Evolutionary conservation across 2,797 vertebrate genomes (phyloP).

Genomic region (Alfaro cultratus): DNA sequence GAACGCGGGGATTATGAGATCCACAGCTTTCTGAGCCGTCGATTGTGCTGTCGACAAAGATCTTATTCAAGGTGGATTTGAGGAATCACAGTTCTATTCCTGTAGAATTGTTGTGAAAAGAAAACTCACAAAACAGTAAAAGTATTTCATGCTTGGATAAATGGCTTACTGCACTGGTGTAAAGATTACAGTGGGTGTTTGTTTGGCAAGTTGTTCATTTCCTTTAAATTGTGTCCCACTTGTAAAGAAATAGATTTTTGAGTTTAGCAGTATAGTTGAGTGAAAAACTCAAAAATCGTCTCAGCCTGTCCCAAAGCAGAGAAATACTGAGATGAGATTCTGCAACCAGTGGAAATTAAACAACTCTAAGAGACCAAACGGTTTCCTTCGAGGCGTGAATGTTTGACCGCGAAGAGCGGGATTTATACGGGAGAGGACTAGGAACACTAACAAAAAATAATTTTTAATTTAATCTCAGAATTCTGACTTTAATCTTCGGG

Average conservation of each 20-base stretch:
- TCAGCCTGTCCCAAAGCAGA: neutral
- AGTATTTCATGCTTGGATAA: conserved; percentile 13
- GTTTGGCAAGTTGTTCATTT: conserved; percentile 12
- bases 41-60: conserved; percentile 5
- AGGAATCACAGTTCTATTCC: conserved; percentile 1
- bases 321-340: neutral
- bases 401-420: neutral
- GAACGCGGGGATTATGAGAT: neutral
- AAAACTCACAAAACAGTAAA: conserved; percentile 21
- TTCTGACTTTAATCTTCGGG: too few relatives aligned
- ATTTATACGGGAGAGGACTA: neutral
- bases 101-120: conserved; percentile 26
- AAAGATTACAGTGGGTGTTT: conserved; percentile 9
- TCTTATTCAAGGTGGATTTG: conserved; percentile 29
- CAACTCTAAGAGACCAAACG: neutral
- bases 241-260: neutral
- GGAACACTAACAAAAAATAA: too few relatives aligned
- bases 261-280: neutral
- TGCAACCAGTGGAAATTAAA: neutral
- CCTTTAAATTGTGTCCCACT: neutral
- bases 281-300: neutral
- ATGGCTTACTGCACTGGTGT: conserved; percentile 20
- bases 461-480: too few relatives aligned
- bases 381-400: neutral
- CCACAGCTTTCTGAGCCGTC: neutral